Evolutionary conservation across 2,797 vertebrate species (phyloP).

Genomic region (Oreortyx pictus): DNA sequence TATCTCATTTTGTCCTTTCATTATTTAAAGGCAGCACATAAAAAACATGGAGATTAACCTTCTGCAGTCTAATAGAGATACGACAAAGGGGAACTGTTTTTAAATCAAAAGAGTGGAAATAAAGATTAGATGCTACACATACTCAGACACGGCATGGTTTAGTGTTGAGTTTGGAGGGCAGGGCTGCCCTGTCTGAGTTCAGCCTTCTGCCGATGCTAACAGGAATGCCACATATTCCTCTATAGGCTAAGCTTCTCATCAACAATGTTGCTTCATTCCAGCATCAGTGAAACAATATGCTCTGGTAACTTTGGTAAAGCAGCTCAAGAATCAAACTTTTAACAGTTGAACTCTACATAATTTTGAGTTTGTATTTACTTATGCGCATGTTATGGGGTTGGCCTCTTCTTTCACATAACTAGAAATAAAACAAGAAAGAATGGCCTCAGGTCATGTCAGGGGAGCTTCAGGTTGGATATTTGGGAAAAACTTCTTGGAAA

Average conservation of each 20-base stretch:
- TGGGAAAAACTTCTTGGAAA: too few relatives aligned
- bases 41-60: too few relatives aligned
- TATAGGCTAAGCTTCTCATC: neutral
- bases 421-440: neutral
- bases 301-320: neutral
- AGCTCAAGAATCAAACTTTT: neutral
- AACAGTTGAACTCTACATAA: neutral
- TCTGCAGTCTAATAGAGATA: neutral
- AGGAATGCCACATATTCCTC: neutral
- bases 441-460: neutral
- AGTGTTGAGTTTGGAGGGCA: neutral
- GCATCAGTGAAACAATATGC: rapidly evolving
- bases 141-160: neutral
- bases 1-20: neutral
- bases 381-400: neutral
- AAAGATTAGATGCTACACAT: too few relatives aligned
- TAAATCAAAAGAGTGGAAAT: too few relatives aligned
- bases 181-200: neutral
- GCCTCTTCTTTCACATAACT: too few relatives aligned
- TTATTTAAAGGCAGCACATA: too few relatives aligned
- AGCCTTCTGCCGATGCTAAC: neutral
- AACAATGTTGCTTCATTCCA: neutral
- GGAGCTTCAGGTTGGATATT: too few relatives aligned
- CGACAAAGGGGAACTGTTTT: neutral
- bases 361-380: neutral